These are phyloP conservation scores for Cyphomyrmex costatus DNA, from an alignment of 1,140 invertebrate genomes.

Conservation along the genomic window DNA sequence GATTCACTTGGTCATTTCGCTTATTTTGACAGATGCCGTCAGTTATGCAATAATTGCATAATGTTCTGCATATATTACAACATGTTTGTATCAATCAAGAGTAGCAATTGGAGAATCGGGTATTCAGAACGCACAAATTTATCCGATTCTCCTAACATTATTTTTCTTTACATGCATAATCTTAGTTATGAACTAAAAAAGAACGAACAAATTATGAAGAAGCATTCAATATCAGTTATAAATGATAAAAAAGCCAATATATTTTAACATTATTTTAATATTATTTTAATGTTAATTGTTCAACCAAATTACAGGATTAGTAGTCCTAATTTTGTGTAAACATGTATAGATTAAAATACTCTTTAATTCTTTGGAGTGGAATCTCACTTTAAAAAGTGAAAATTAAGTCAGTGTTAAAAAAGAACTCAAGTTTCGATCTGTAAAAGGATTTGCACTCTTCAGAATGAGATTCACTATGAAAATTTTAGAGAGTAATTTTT, in stretches of 20 bases:
- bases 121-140: neutral
- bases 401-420: no score
- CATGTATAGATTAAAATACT: neutral
- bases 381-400: no score
- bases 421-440: no score
- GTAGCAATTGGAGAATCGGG: neutral
- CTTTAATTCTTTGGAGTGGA: no score
- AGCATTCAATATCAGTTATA: neutral
- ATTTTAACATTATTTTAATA: neutral
- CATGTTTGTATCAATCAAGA: constrained; percentile 15
- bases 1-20: neutral
- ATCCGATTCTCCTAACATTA: neutral
- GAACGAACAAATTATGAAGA: neutral
- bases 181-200: neutral
- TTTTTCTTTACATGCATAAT: neutral
- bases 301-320: neutral
- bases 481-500: neutral
- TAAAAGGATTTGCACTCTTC: no score
- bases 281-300: neutral
- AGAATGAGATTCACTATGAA: no score
- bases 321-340: neutral
- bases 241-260: neutral
- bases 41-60: neutral
- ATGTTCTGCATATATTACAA: neutral
- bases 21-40: neutral